Evolutionary conservation across 2,888 invertebrate species (phyloP).

Genomic region (Drosophila colorata): DNA sequence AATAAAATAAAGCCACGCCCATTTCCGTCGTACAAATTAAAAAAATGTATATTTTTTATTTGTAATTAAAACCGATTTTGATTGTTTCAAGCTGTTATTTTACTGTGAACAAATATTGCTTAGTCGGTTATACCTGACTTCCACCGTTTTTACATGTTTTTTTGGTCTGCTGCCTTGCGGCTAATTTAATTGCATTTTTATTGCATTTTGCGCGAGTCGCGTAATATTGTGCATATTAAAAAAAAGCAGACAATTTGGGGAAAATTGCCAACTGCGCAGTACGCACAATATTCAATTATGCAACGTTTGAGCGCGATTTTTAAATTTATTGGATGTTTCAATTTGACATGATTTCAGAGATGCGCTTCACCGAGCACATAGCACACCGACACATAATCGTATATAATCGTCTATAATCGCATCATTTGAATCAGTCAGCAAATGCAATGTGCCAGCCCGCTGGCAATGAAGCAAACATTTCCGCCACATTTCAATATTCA

Average conservation of each 20-base stretch:
- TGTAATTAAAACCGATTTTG: too few species aligned
- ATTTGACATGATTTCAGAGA: constrained; percentile 20
- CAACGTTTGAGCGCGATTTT: constrained; percentile 35
- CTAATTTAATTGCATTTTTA: constrained; percentile 81
- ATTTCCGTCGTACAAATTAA: too few species aligned
- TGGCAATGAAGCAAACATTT: constrained; percentile 28
- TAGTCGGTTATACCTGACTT: too few species aligned
- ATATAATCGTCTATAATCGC: background rate
- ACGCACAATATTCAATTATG: constrained; percentile 62
- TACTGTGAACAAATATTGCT: too few species aligned
- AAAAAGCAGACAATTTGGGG: constrained; percentile 31
- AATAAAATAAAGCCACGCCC: too few species aligned
- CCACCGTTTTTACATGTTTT: constrained; percentile 11
- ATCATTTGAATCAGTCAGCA: constrained; percentile 4
- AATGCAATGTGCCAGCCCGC: constrained; percentile 8
- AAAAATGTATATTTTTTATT: too few species aligned
- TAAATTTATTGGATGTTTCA: background rate
- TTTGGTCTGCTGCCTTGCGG: constrained; percentile 57
- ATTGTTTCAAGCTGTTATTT: too few species aligned
- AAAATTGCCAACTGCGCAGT: constrained; percentile 26
- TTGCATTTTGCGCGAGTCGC: constrained; percentile 60
- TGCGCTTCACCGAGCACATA: background rate
- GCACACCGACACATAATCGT: background rate
- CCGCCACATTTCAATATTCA: constrained; percentile 22
- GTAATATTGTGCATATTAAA: constrained; percentile 50